A percentile compares a stretch with the other conserved stretches of the same genome.
phyloP scores from a whole-genome alignment of 2,888 invertebrate genomes.

The Entomobrya multifasciata region DNA sequence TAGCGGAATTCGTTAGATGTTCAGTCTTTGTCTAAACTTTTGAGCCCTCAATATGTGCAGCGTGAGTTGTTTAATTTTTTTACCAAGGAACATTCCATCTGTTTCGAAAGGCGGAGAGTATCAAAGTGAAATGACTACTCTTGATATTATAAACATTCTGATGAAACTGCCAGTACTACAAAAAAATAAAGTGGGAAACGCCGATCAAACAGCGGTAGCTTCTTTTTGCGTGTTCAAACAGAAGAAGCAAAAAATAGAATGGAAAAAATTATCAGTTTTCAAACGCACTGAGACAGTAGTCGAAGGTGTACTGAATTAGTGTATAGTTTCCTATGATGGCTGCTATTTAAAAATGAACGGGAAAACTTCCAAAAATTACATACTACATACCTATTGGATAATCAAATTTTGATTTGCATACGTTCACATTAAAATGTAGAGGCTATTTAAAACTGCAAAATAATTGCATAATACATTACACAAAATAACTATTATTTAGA shows the following conservation, averaged over 20 bases:
- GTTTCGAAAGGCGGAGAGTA: conserved; percentile 58
- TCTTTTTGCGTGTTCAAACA: conserved; percentile 1
- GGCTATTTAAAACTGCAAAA: too few relatives aligned
- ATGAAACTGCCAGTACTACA: conserved; percentile 31
- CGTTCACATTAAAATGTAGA: too few relatives aligned
- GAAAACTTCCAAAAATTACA: too few relatives aligned
- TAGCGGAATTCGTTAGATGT: conserved; percentile 60
- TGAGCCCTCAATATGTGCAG: conserved; percentile 69
- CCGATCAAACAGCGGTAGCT: conserved; percentile 19
- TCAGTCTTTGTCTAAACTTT: conserved; percentile 68
- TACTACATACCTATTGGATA: too few relatives aligned
- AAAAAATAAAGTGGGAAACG: conserved; percentile 37
- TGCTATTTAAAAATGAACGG: too few relatives aligned
- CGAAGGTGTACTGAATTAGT: neutral
- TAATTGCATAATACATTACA: too few relatives aligned
- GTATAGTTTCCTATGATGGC: too few relatives aligned
- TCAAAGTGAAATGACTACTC: conserved; percentile 59
- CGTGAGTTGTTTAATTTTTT: conserved; percentile 70
- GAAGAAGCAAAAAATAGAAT: conserved; percentile 12
- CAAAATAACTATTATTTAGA: too few relatives aligned
- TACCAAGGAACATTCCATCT: conserved; percentile 65
- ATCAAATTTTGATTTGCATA: too few relatives aligned
- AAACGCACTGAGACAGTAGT: neutral
- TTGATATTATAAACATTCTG: conserved; percentile 46
- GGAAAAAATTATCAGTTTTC: neutral